Evolutionary conservation across 2,113 vertebrate genomes (phyloP).

Genomic region (Dipodomys merriami): DNA sequence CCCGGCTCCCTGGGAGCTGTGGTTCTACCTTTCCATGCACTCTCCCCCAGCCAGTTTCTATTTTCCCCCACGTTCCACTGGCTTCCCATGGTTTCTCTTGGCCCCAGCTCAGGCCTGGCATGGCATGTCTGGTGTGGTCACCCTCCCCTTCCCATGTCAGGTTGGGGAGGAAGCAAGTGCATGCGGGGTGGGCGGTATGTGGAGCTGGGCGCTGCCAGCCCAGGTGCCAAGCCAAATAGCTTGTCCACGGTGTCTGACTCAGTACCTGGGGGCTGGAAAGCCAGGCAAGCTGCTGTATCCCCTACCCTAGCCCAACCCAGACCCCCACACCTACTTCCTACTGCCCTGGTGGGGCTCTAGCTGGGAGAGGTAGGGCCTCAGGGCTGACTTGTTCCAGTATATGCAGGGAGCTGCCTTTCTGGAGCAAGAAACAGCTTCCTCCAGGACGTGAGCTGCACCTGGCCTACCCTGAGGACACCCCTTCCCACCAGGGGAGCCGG

Average conservation of each 20-base stretch:
- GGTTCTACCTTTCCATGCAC: neutral
- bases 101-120: constrained; percentile 41
- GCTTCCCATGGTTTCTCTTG: constrained; percentile 66
- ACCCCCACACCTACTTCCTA: neutral
- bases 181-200: neutral
- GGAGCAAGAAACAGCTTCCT: neutral
- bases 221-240: constrained; percentile 57
- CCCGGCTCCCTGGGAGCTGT: neutral
- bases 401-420: no score
- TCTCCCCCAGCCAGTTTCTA: constrained; percentile 22
- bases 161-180: constrained; percentile 41
- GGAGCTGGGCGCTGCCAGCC: constrained; percentile 9
- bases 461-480: neutral
- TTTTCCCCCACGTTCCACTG: constrained; percentile 32
- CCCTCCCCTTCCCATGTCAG: neutral
- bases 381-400: rapidly evolving
- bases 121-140: constrained; percentile 36
- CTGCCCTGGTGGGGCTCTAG: neutral
- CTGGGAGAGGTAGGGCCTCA: neutral
- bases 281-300: neutral
- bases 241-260: neutral
- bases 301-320: neutral
- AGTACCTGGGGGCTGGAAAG: neutral
- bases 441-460: neutral
- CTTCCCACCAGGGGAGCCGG: no score